Percentiles rank a stretch among this genome's conserved stretches.
Conservation (phyloP, 2,888 invertebrate species). For the Fragum whitleyi region DNA sequence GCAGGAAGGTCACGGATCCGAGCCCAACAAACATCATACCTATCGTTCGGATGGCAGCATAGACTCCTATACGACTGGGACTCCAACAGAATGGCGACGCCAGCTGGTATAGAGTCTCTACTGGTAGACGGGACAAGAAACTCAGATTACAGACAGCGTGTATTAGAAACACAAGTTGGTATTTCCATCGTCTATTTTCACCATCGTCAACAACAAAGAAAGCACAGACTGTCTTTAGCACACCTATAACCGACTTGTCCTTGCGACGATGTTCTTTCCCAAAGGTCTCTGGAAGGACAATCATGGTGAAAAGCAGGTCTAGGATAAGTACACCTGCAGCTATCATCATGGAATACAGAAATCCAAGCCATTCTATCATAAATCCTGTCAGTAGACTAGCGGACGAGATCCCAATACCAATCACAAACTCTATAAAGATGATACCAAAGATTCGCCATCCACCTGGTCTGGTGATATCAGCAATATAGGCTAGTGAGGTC, state of each 20-base stretch:
- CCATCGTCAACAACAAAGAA: slow-evolving; percentile 54
- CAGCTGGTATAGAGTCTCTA: slow-evolving; percentile 61
- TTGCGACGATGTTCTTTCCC: slow-evolving; percentile 44
- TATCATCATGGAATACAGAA: slow-evolving; percentile 37
- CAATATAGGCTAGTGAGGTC: slow-evolving; percentile 57
- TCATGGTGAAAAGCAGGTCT: slow-evolving; percentile 36
- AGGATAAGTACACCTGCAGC: slow-evolving; percentile 43
- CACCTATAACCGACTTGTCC: slow-evolving; percentile 34
- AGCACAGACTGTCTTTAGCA: slow-evolving; percentile 32
- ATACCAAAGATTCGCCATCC: slow-evolving; percentile 54
- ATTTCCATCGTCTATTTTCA: slow-evolving; percentile 56
- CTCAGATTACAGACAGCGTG: slow-evolving; percentile 49
- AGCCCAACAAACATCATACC: slow-evolving; percentile 55
- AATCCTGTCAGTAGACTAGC: slow-evolving; percentile 53
- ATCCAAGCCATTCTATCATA: slow-evolving; percentile 51
- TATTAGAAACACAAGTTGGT: slow-evolving; percentile 42
- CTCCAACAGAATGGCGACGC: slow-evolving; percentile 68
- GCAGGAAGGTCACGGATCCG: slow-evolving; percentile 43
- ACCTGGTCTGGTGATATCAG: slow-evolving; percentile 64
- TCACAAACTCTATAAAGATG: slow-evolving; percentile 52
- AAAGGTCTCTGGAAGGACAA: slow-evolving; percentile 54
- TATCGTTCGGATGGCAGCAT: slow-evolving; percentile 39
- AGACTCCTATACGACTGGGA: slow-evolving; percentile 59
- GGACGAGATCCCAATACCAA: slow-evolving; percentile 46
- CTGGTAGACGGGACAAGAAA: slow-evolving; percentile 38